Evolutionary conservation across 1,140 invertebrate genomes (phyloP), one percentile per base, ranked within the genome.

Genomic region (Arctopsyche grandis): DNA sequence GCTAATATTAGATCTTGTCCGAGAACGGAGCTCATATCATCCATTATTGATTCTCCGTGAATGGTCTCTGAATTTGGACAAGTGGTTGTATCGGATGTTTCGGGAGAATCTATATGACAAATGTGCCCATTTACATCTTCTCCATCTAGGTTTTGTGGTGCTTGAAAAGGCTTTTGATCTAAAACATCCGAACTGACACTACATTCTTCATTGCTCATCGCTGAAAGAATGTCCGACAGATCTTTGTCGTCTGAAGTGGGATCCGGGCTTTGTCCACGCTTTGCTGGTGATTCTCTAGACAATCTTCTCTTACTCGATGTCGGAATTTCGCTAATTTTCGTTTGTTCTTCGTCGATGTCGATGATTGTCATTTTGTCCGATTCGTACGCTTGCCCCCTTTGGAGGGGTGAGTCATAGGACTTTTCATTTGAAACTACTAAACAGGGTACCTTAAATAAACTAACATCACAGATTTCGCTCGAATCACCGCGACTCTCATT

Each of bases 41-140:
- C 93, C 85, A 94, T 91, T 10, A 94, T 89, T 60, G 93, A 94
- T 85, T 94, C 93, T 3, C 93, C 93, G 73, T 92, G 93, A 79
- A 93, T 88, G 0, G 91, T 88, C 83, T 94, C 93, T 9, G 91
- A 92, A 82, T 90, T 91, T 26, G 89, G 86, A 75, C 89, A 89
- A 0, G 91, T 92, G 0, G 91, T 90, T 0, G 91, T 90, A 71
- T 95, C 94, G 0, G 93, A 94, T 52, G 91, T 90, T 87, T 95
- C 94, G 0, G 94, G 93, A 0, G 93, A 95, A 81, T 95, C 94
- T 58, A 95, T 95, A 83, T 95, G 94, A 10, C 91, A 91, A 14
- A 95, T 93, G 58, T 90, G 88, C 46, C 86, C 89, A n/a, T 87
- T 87, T 74, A 89, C 84, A 79, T 91, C 89, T 10, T 88, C 86